Base-by-base conservation (phyloP, 1,140 invertebrate species). In the Drosophila orena region DNA sequence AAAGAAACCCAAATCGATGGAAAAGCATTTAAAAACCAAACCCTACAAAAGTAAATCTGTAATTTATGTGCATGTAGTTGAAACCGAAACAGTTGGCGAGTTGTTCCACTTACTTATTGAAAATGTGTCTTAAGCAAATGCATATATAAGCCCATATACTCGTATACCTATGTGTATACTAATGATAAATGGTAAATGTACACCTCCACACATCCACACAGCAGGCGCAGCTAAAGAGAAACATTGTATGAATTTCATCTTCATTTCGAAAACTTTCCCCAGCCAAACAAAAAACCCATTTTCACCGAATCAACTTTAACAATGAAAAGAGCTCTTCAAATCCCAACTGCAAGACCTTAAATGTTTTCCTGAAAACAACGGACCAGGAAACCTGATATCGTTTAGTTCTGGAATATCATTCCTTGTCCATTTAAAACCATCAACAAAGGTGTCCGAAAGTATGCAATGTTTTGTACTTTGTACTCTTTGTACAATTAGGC, bases 101-200 rank as follows among this genome's bases (percentile, higher is more conserved):
- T 81, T 78, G 62, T 79, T 73, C 66, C 50, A 88, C 78, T 88
- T 86, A 86, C 69, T 86, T 81, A 81, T 81, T 88, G 75, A 71
- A 77, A 86, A 86, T 86, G 81, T 86, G 81, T 86, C 81, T 86
- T 86, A 86, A 71, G 68, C 56, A 43, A 77, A 70, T 57, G 59
- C 55, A 56, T 65, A 53, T 68, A 54, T 68, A 47, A 58, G 64
- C 15, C 46, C 46, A 54, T 59, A 66, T 50, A n/a, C n/a, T n/a
- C n/a, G n/a, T n/a, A 66, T 66, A 44, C 50, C 42, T 49, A 81
- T 44, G 54, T 54, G 57, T 61, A 52, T 61, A 44, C 42, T 52
- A 57, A 38, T 47, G 57, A 64, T 61, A 70, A 38, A 69, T 57
- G 47, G 61, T 53, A 57, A 50, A 54, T 55, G 49, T 66, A 59